Percentiles rank a stretch among this genome's conserved stretches.
Evolutionary conservation across 2,113 vertebrate species (phyloP).

Genomic region (Elephantulus edwardii): DNA sequence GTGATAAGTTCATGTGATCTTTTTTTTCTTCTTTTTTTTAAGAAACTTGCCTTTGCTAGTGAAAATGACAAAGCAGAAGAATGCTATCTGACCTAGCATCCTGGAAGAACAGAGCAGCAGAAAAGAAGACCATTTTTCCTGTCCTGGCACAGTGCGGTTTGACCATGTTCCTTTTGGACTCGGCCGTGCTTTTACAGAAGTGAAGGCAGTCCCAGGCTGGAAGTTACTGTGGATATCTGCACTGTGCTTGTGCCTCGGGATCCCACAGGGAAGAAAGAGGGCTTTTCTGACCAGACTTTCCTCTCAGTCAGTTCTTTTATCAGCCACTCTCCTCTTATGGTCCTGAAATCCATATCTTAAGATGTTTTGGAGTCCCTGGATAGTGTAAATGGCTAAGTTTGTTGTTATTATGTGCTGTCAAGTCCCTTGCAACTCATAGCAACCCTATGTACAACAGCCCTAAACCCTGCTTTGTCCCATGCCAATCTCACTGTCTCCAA

Average conservation of each 20-base stretch:
- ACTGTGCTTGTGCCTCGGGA: background rate
- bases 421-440: too few relatives aligned
- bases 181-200: background rate
- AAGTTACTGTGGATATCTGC: background rate
- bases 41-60: background rate
- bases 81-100: background rate
- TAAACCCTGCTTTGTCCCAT: too few relatives aligned
- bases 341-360: background rate
- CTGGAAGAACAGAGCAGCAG: background rate
- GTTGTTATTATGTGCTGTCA: too few relatives aligned
- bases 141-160: background rate
- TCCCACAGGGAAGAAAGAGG: background rate
- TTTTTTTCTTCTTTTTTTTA: too few relatives aligned
- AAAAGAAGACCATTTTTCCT: background rate
- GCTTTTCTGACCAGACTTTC: background rate
- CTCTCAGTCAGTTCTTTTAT: background rate
- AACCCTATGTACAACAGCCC: too few relatives aligned
- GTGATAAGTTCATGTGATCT: background rate
- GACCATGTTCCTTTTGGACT: background rate
- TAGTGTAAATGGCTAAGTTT: background rate
- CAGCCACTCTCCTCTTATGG: background rate
- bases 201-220: background rate
- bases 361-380: background rate
- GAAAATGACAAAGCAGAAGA: constrained; percentile 11
- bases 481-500: too few relatives aligned